phyloP scores from a whole-genome alignment of 2,113 vertebrate species.

The Colistium nudipinnis region DNA sequence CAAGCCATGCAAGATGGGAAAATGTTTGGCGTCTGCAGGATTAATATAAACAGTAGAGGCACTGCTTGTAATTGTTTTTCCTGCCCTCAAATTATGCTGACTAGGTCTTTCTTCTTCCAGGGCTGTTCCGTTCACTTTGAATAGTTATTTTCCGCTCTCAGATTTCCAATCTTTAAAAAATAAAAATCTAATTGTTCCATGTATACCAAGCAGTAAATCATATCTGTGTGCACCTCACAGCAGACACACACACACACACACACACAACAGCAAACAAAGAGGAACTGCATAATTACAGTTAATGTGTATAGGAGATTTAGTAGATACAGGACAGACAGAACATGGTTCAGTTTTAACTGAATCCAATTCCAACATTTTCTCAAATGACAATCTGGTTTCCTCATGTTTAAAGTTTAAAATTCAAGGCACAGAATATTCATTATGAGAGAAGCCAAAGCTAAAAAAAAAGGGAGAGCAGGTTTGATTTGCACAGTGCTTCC shows the following conservation, averaged over 20 bases:
- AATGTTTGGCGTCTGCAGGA: slow-evolving; percentile 76
- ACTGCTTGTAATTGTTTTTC: slow-evolving; percentile 75
- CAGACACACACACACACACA: background rate
- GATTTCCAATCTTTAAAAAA: slow-evolving; percentile 49
- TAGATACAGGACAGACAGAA: background rate
- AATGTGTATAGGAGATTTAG: background rate
- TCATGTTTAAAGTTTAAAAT: background rate
- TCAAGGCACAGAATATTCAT: background rate
- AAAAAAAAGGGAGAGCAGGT: background rate
- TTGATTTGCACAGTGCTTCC: slow-evolving; percentile 27
- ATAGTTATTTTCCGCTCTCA: slow-evolving; percentile 49
- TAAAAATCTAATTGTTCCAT: slow-evolving; percentile 39
- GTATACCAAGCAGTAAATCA: slow-evolving; percentile 20
- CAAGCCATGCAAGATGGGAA: slow-evolving; percentile 72
- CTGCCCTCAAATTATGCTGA: slow-evolving; percentile 76
- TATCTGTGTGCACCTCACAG: background rate
- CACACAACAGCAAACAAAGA: background rate
- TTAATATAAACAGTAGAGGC: slow-evolving; percentile 77
- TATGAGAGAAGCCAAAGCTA: background rate
- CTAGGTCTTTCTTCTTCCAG: slow-evolving; percentile 57
- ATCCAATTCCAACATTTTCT: background rate
- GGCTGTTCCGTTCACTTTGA: slow-evolving; percentile 59
- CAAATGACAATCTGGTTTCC: background rate
- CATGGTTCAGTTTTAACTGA: background rate
- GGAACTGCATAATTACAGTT: background rate